A percentile compares a stretch with the other conserved stretches of the same genome.
Conservation (phyloP, 35 echinoderm and acorn worm genomes). For the Apostichopus californicus region DNA sequence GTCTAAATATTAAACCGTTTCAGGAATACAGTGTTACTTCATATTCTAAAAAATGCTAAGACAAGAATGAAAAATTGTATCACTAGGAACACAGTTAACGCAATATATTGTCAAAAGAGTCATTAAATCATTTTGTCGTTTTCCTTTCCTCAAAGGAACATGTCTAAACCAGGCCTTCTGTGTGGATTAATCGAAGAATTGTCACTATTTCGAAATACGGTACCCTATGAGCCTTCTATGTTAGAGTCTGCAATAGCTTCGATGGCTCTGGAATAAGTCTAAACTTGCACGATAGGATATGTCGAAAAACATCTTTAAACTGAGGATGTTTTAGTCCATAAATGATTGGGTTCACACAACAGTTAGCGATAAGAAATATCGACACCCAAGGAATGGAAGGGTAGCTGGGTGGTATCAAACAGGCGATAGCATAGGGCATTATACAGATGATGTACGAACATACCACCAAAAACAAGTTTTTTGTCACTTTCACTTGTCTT, state of each 20-base stretch:
- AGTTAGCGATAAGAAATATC: constrained; percentile 46
- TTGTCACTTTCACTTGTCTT: not conserved
- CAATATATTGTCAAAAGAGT: no score
- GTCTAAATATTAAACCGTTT: no score
- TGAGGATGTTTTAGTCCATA: constrained; percentile 50
- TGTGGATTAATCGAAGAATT: no score
- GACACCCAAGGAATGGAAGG: not conserved
- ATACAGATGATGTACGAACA: constrained; percentile 6
- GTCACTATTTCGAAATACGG: no score
- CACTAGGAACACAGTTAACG: no score
- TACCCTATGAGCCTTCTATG: no score
- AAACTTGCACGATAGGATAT: constrained; percentile 16
- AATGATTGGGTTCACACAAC: constrained; percentile 66
- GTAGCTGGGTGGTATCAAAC: not conserved
- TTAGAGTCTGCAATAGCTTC: not conserved
- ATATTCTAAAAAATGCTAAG: no score
- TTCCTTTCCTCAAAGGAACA: no score
- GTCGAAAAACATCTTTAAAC: not conserved
- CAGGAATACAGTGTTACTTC: no score
- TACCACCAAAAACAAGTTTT: not conserved
- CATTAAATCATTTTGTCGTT: no score
- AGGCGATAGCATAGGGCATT: not conserved
- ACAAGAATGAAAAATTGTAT: no score
- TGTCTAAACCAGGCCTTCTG: no score
- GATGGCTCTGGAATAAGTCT: constrained; percentile 6